phyloP scores from a whole-genome alignment of 2,797 vertebrate species.

The Sciurus vulgaris region DNA sequence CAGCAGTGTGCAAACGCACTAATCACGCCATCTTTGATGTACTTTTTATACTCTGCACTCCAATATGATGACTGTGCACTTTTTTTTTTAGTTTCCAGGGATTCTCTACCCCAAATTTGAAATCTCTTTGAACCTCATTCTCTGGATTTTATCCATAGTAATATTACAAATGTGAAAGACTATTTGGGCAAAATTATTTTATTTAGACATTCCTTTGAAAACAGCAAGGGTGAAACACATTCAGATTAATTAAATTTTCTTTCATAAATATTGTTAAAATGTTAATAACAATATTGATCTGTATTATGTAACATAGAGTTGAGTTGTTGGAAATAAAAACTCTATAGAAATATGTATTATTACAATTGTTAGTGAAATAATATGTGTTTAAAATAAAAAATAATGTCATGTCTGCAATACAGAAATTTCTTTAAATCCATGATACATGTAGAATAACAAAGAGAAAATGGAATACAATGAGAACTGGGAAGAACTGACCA shows the following conservation, averaged over 20 bases:
- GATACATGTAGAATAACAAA: not conserved
- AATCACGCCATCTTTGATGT: not conserved
- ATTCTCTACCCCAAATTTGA: not conserved
- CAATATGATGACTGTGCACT: not conserved
- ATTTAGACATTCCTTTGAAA: not conserved
- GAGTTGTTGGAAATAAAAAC: constrained; percentile 5
- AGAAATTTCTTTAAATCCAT: not conserved
- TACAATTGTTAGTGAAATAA: not conserved
- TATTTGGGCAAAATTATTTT: not conserved
- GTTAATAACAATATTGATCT: not conserved
- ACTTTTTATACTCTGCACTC: not conserved
- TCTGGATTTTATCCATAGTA: not conserved
- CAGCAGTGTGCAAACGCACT: accelerated
- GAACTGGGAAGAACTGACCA: constrained; percentile 65
- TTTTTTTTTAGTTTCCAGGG: not conserved
- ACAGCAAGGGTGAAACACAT: accelerated
- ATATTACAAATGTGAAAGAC: not conserved
- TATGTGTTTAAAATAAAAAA: not conserved
- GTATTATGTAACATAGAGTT: not conserved
- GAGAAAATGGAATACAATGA: constrained; percentile 57
- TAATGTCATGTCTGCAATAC: not conserved
- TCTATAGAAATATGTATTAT: not conserved
- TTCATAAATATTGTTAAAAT: not conserved
- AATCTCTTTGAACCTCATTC: not conserved
- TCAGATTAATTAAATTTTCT: not conserved